Evolutionary conservation across 2,113 vertebrate genomes (phyloP).

Genomic region (Arizona elegans): DNA sequence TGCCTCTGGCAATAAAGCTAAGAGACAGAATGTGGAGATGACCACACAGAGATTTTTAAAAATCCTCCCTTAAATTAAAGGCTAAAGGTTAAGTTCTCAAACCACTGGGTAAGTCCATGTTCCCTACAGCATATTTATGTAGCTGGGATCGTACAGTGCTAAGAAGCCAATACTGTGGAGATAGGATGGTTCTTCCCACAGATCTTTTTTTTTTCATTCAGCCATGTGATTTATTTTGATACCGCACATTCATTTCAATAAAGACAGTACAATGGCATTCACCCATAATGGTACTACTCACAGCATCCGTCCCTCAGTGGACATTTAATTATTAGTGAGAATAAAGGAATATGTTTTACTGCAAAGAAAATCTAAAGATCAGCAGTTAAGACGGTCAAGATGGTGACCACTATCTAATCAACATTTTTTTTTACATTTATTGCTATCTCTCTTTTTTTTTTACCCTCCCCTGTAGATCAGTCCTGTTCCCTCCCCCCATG

Average conservation of each 20-base stretch:
- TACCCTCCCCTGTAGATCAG: not conserved
- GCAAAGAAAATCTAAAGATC: not conserved
- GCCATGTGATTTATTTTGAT: slow-evolving; percentile 8
- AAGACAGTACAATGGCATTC: not conserved
- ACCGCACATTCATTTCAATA: not conserved
- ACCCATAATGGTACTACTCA: not conserved
- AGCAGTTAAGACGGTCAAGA: not conserved
- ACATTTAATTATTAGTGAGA: not conserved
- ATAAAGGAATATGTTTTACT: not conserved
- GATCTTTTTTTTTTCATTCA: not conserved
- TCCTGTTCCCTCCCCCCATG: too few relatives aligned
- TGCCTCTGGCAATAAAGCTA: slow-evolving; percentile 22
- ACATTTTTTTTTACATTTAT: not conserved
- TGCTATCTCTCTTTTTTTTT: not conserved
- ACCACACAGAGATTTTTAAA: slow-evolving; percentile 46
- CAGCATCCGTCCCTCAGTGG: not conserved
- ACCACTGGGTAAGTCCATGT: slow-evolving; percentile 32
- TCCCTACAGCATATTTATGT: not conserved
- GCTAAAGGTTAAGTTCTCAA: slow-evolving; percentile 39
- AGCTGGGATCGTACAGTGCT: not conserved
- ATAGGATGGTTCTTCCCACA: not conserved
- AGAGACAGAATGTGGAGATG: slow-evolving; percentile 27
- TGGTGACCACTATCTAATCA: not conserved
- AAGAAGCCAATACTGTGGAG: not conserved
- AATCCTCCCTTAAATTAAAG: slow-evolving; percentile 42